Conservation (phyloP, 2,113 vertebrate genomes). For the Chaetodon auriga region DNA sequence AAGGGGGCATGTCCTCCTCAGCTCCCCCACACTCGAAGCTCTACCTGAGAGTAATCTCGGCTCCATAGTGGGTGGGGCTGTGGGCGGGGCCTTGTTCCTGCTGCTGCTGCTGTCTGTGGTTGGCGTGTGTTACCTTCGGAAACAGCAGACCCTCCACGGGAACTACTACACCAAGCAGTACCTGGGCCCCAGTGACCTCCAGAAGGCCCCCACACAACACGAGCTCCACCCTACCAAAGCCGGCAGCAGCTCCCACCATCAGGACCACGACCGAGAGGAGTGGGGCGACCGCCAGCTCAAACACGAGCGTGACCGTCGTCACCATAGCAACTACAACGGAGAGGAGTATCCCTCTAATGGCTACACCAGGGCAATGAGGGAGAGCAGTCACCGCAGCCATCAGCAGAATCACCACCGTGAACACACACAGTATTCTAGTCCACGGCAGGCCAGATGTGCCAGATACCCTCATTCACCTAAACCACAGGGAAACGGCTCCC, state of each 20-base stretch:
- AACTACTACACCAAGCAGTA: slow-evolving; percentile 98
- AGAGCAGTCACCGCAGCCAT: slow-evolving; percentile 68
- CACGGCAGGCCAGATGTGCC: slow-evolving; percentile 83
- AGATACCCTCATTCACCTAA: slow-evolving; percentile 81
- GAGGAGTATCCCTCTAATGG: slow-evolving; percentile 80
- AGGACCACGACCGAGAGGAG: slow-evolving; percentile 91
- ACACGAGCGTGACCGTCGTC: slow-evolving; percentile 63
- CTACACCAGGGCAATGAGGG: slow-evolving; percentile 83
- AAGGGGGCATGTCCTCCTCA: slow-evolving; percentile 87
- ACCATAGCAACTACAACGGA: slow-evolving; percentile 60
- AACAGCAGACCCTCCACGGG: slow-evolving; percentile 93
- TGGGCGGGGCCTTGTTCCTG: slow-evolving; percentile 95
- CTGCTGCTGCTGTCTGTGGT: slow-evolving; percentile 91
- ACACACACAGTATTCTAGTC: slow-evolving; percentile 83
- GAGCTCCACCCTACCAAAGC: slow-evolving; percentile 90
- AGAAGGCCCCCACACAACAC: slow-evolving; percentile 91
- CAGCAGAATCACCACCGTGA: slow-evolving; percentile 70
- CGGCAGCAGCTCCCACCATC: slow-evolving; percentile 81
- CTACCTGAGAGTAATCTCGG: slow-evolving; percentile 94
- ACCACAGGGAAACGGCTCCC: slow-evolving; percentile 83
- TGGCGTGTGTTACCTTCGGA: slow-evolving; percentile 91
- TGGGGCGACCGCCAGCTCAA: slow-evolving; percentile 91
- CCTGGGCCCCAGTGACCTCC: slow-evolving; percentile 92
- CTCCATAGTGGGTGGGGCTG: slow-evolving; percentile 92
- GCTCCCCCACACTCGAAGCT: slow-evolving; percentile 91